These are phyloP conservation scores for Holotrichia oblita DNA, from an alignment of 1,140 invertebrate genomes.

Conservation along the genomic window DNA sequence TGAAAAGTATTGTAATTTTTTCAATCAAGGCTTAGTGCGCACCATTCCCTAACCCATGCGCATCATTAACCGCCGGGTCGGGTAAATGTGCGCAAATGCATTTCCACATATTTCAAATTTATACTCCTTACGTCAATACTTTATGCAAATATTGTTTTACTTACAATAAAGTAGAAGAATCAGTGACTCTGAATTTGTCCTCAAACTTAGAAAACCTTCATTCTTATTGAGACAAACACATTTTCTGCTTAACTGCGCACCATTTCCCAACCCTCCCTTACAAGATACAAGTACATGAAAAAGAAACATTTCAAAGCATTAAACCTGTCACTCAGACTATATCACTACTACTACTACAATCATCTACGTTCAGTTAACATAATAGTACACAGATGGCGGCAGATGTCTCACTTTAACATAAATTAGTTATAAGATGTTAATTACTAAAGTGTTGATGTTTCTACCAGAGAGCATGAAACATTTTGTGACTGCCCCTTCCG, in stretches of 20 bases:
- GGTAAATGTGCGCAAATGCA: conserved; percentile 11
- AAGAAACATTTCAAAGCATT: too few relatives aligned
- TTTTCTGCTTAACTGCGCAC: conserved; percentile 11
- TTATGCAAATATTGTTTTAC: conserved; percentile 14
- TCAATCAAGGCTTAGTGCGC: conserved; percentile 11
- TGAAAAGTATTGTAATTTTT: conserved; percentile 2
- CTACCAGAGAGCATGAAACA: too few relatives aligned
- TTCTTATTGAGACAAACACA: conserved; percentile 13
- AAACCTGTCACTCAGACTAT: too few relatives aligned
- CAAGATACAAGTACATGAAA: too few relatives aligned
- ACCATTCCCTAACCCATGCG: conserved; percentile 8
- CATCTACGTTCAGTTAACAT: too few relatives aligned
- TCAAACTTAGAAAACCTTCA: conserved; percentile 10
- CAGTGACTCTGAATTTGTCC: conserved; percentile 9
- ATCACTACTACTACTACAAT: too few relatives aligned
- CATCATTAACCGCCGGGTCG: conserved; percentile 2
- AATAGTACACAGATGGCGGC: too few relatives aligned
- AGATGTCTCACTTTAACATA: too few relatives aligned
- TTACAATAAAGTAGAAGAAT: conserved; percentile 14
- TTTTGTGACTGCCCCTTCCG: too few relatives aligned
- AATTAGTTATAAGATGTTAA: too few relatives aligned
- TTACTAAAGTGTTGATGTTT: too few relatives aligned
- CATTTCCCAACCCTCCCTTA: conserved; percentile 1
- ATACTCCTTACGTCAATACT: conserved; percentile 12
- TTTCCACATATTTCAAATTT: conserved; percentile 14